A percentile compares a stretch with the other conserved stretches of the same genome.
Evolutionary conservation across 2,797 vertebrate species (phyloP).

Genomic region (Linurgus olivaceus): DNA sequence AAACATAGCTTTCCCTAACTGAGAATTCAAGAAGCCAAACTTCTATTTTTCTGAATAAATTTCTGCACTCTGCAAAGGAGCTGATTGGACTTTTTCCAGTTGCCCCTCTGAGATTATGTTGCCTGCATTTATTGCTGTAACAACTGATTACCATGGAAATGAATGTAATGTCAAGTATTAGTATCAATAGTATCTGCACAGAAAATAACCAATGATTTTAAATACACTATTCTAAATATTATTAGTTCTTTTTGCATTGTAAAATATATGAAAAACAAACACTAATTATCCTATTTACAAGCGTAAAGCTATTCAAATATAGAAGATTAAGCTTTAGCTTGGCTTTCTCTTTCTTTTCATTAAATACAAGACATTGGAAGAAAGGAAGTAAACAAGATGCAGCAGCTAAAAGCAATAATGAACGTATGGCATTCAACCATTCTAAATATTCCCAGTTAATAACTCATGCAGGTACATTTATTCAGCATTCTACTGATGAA

Average conservation of each 20-base stretch:
- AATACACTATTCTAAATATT: background rate
- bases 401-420: background rate
- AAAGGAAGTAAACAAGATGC: background rate
- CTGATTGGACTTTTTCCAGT: background rate
- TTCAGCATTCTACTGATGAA: background rate
- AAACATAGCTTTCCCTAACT: accelerated
- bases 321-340: background rate
- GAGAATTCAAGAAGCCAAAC: background rate
- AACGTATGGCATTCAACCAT: background rate
- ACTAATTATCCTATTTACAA: slow-evolving; percentile 47
- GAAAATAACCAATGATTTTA: background rate
- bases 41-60: background rate
- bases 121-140: background rate
- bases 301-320: slow-evolving; percentile 1
- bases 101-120: background rate
- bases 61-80: background rate
- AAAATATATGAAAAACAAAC: slow-evolving; percentile 7
- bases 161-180: background rate
- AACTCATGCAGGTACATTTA: background rate
- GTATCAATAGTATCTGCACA: background rate
- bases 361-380: background rate
- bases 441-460: background rate
- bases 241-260: background rate
- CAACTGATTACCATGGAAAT: background rate
- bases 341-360: slow-evolving; percentile 1